Base-by-base conservation (phyloP, 2,888 invertebrate genomes). In the Limulus polyphemus region DNA sequence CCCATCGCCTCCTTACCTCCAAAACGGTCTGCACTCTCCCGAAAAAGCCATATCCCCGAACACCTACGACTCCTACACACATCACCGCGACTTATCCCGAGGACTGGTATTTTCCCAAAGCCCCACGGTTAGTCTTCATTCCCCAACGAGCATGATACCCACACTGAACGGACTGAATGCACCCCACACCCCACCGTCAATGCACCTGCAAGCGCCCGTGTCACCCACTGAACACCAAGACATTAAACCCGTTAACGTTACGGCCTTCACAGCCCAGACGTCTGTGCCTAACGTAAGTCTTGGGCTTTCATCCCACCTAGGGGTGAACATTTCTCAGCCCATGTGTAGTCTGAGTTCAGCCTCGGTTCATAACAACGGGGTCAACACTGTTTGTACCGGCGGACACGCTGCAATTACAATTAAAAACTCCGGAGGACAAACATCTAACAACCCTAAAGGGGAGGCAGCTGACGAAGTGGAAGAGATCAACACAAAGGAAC, bases 401-500 rank as follows among this genome's bases (percentile, higher is more conserved):
- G 32, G 32, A 1, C 32, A 32, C 32, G 32, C 32, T 32, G 32
- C 32, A 32, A 7, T 32, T 32, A 32, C 32, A 32, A 32, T 32
- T 3, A 32, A 32, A 7, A 32, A 3, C 32, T 32, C 32, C 32
- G 32, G 32, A 7, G 32, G 32, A 32, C 32, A 64, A 64, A 32
- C 32, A 32, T 32, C 32, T 32, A 32, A 32, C 32, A 32, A 16
- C 11, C n/a, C 54, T 16, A 16, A 54, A 54, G n/a, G 54, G 17
- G 54, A 54, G 14, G n/a, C 54, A 17, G 16, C 54, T n/a, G 76
- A 80, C 61, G 93, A 93, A 74, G 84, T 90, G 69, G 97, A 97
- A 77, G 97, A 98, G 79, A 94, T 98, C 74, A 98, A 98, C 81
- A 98, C 98, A 52, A 98, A 97, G 79, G 98, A 99, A 76, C 79